Evolutionary conservation across 2,888 invertebrate genomes (phyloP), one percentile per base, ranked within the genome.

Genomic region (Zaprionus obscuricornis): DNA sequence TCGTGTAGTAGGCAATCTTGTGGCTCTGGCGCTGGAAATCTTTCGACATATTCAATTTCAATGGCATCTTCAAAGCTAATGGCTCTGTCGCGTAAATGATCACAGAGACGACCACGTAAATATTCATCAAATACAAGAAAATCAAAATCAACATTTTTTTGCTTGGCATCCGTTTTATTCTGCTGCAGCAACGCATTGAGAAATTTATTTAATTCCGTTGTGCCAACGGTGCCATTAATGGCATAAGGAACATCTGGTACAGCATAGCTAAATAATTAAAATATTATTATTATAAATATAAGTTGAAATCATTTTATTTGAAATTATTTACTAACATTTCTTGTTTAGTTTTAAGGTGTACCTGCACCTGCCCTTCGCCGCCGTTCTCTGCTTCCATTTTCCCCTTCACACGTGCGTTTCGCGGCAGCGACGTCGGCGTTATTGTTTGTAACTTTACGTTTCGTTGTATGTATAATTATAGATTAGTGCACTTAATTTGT

Each of bases 1-100:
- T 98, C 97, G 85, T 98, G 98, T 89, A 96, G 92, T 68, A 99
- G 91, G 88, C 97, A 96, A 89, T 98, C 96, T 87, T 97, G 94
- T 0, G 98, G 98, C 84, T 96, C 93, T 0, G 99, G 99, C 0
- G 98, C 95, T 7, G 98, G 96, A 74, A 95, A 94, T 74, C 96
- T 93, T 88, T 97, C 96, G 14, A 98, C 91, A 90, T 98, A 99
- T 90, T 99, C 98, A 43, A 99, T 92, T 69, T 96, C 95, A 69
- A 98, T 91, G 6, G 96, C 95, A 47, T 93, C 93, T 92, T 99
- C 98, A 40, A 94, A 94, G 0, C 96, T 96, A 6, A 95, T 91
- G 27, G 93, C 93, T 78, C 94, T 94, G 58, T 95, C 94, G 63
- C 93, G 92, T 51, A 98, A 91, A 89, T 96, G 96, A 77, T 96